Base-by-base conservation (phyloP, 2,113 vertebrate genomes). In the Anguilla japonica region DNA sequence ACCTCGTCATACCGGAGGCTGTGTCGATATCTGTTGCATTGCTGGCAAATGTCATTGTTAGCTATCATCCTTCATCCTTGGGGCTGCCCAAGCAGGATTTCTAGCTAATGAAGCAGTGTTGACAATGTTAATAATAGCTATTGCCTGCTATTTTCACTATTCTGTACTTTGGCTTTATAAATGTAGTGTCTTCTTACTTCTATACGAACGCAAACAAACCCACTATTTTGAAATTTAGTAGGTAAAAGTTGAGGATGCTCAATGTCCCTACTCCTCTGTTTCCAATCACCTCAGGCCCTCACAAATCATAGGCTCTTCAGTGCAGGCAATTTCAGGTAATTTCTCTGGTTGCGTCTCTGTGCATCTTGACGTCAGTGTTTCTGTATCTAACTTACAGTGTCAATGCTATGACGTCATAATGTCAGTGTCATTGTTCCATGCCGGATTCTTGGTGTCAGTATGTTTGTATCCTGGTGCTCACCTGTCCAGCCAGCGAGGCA, bases 401-500 rank as follows among this genome's bases (percentile, higher is more conserved):
- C 29, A 39, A 1, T 60, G 60, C 15, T 22, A 22, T 3, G 2
- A 5, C 22, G 20, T 26, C 3, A 75, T 26, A 6, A 5, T 43
- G 26, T 78, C 41, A 85, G 71, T 22, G 14, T 78, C 22, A 57
- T 9, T 79, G 41, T 82, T 46, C 43, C 43, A 46, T 46, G 43
- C 43, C 43, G 43, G 43, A 46, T 46, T 46, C 43, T 46, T 46
- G 43, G 43, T 46, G 43, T 86, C 75, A 83, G 83, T 41, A 75
- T 39, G 87, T 81, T 9, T 13, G 2, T 63, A 2, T 16, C 41
- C 41, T 81, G 88, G 78, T 71, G 89, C 92, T 95, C 92, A 99
- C 98, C 98, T 96, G 97, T 99, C 98, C 98, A 99, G 34, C 98
- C 98, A 0, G 98, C 96, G 14, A 98, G 95, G 91, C 98, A 99